Evolutionary conservation across 64 coral and sea anemone genomes (phyloP).

Genomic region (Pocillopora damicornis): DNA sequence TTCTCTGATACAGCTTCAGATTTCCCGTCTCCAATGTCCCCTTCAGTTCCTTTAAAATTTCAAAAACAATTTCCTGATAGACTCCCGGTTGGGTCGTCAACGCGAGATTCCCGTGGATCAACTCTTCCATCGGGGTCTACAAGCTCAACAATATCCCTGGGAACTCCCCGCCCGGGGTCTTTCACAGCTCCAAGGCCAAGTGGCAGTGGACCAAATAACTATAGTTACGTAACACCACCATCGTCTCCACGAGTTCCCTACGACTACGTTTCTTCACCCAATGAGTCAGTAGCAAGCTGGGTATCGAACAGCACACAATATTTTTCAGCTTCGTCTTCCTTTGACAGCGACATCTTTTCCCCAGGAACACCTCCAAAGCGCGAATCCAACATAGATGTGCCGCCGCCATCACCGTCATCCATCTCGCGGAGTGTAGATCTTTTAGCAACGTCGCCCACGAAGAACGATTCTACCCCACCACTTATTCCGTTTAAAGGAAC

Average conservation of each 20-base stretch:
- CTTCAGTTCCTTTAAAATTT: background rate
- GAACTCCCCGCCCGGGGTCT: background rate
- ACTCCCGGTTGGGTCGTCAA: background rate
- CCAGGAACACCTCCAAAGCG: background rate
- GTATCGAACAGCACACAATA: slow-evolving; percentile 10
- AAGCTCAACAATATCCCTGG: slow-evolving; percentile 8
- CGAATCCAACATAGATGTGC: background rate
- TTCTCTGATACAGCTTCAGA: slow-evolving; percentile 25
- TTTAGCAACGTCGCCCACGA: background rate
- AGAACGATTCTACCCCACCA: background rate
- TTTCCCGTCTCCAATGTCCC: background rate
- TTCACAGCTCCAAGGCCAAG: background rate
- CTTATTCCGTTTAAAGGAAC: background rate
- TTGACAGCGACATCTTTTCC: slow-evolving; percentile 7
- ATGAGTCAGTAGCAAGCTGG: slow-evolving; percentile 9
- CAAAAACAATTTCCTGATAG: background rate
- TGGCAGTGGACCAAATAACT: slow-evolving; percentile 12
- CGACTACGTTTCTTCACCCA: background rate
- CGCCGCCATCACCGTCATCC: background rate
- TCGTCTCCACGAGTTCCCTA: slow-evolving; percentile 10
- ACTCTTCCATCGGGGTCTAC: slow-evolving; percentile 25
- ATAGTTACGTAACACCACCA: slow-evolving; percentile 25
- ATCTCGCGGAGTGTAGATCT: slow-evolving; percentile 11
- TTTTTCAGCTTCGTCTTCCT: slow-evolving; percentile 23
- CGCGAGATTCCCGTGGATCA: slow-evolving; percentile 12